phyloP scores from a whole-genome alignment of 2,888 invertebrate genomes.

The Drosophila ezoana region DNA sequence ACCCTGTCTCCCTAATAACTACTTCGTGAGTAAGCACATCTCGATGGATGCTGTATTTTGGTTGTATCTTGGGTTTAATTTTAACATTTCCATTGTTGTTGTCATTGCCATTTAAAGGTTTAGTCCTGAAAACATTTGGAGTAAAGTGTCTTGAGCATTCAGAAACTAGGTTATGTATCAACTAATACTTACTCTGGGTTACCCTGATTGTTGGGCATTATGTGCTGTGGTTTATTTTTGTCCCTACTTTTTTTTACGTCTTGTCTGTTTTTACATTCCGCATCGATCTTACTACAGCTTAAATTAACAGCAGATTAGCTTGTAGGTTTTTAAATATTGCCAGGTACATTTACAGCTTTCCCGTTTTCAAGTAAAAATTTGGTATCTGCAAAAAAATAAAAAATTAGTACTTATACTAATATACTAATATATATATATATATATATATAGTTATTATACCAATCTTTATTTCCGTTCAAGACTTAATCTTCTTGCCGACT shows the following conservation, averaged over 20 bases:
- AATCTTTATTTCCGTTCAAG: too few species aligned
- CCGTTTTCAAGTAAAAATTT: too few species aligned
- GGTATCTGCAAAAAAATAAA: too few species aligned
- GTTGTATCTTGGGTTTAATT: constrained; percentile 77
- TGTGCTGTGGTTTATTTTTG: constrained; percentile 20
- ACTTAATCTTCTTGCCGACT: too few species aligned
- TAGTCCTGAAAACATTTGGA: constrained; percentile 61
- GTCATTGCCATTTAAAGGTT: constrained; percentile 70
- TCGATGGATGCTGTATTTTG: constrained; percentile 82
- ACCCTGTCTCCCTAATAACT: constrained; percentile 83
- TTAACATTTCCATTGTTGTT: constrained; percentile 52
- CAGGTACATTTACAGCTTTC: too few species aligned
- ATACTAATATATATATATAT: too few species aligned
- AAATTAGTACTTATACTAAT: too few species aligned
- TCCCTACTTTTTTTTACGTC: constrained; percentile 17
- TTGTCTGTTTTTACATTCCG: constrained; percentile 43
- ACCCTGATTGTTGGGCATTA: constrained; percentile 70
- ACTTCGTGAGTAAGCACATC: constrained; percentile 83
- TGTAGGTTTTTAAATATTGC: too few species aligned
- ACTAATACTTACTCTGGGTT: constrained; percentile 75
- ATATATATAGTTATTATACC: too few species aligned
- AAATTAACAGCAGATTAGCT: too few species aligned
- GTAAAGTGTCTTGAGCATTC: neutral
- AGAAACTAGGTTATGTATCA: neutral
- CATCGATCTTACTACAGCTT: constrained; percentile 55